Base-by-base conservation (phyloP, 2,797 vertebrate genomes). In the Spea hammondii region DNA sequence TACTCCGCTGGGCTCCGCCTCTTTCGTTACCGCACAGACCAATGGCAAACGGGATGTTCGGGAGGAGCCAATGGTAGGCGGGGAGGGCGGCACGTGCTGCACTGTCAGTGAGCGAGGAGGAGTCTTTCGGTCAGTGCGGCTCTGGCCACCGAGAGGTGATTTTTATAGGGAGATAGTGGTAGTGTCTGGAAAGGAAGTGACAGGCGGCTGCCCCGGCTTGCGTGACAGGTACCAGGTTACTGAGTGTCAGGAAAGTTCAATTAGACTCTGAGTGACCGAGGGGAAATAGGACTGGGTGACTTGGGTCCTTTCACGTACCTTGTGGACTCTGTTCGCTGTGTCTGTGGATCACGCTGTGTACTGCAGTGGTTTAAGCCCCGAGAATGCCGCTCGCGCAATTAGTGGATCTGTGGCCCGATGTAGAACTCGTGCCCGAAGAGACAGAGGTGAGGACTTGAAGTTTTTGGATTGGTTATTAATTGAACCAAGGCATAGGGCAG, bases 381-480 rank as follows among this genome's bases (percentile, higher is more conserved):
- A 81, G 53, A 48, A 81, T 81, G 79, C 79, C 79, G 54, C 74
- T 81, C 14, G 79, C 79, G 11, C 79, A 81, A 10, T 14, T 81
- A 17, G 79, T 68, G 57, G 69, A 81, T 47, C 50, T 81, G 17
- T 81, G 79, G 79, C 79, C 79, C 62, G 64, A 73, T 11, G 70
- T 81, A 48, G 79, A 77, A 54, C 32, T 81, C 32, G 79, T 81
- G 49, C 74, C 74, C 4, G 79, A 81, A 65, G 79, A 81, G 3
- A 72, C 79, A 4, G 79, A 81, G 79, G 79, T 81, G 60, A 80
- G 79, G 9, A 47, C 3, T 2, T 32, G 32, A 32, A 32, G 32
- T 32, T 32, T 2, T 32, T 32, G 32, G 32, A 32, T 32, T 32
- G 32, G 32, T 32, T 32, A 32, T 32, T 32, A 32, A 32, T 32